phyloP scores from a whole-genome alignment of 2,113 vertebrate genomes.

The Gymnarchus niloticus region DNA sequence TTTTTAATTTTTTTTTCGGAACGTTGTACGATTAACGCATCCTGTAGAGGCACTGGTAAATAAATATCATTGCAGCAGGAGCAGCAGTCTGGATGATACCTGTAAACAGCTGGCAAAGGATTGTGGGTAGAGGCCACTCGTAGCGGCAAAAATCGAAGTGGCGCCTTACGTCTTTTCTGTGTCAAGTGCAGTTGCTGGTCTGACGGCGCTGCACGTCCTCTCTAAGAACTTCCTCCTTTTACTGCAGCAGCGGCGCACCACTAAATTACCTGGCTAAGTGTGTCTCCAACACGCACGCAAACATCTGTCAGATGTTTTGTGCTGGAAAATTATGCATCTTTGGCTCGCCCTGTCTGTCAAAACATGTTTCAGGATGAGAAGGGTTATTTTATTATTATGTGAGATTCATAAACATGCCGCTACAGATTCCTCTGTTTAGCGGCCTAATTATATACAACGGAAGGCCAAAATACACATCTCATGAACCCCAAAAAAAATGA shows the following conservation, averaged over 20 bases:
- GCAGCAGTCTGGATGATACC: not conserved
- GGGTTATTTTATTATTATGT: constrained; percentile 11
- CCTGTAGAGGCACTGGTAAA: not conserved
- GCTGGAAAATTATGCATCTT: constrained; percentile 13
- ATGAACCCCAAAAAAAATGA: not conserved
- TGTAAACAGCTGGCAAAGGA: not conserved
- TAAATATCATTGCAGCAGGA: not conserved
- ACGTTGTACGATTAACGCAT: not conserved
- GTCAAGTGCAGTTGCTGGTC: not conserved
- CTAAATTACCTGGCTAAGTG: constrained; percentile 13
- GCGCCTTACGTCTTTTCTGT: not conserved
- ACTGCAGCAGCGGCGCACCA: not conserved
- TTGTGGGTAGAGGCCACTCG: not conserved
- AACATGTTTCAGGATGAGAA: not conserved
- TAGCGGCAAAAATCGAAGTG: not conserved
- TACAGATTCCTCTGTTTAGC: constrained; percentile 6
- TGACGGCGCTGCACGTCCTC: not conserved
- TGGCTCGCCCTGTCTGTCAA: constrained; percentile 14
- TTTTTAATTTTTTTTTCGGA: not conserved
- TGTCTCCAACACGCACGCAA: not conserved
- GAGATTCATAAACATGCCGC: constrained; percentile 2
- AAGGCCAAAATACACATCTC: too few species aligned
- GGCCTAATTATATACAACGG: constrained; percentile 12
- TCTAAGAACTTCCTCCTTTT: not conserved
- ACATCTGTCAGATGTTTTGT: constrained; percentile 8